Evolutionary conservation across 2,797 vertebrate species (phyloP), one percentile per base, ranked within the genome.

Genomic region (Buceros bicornis): DNA sequence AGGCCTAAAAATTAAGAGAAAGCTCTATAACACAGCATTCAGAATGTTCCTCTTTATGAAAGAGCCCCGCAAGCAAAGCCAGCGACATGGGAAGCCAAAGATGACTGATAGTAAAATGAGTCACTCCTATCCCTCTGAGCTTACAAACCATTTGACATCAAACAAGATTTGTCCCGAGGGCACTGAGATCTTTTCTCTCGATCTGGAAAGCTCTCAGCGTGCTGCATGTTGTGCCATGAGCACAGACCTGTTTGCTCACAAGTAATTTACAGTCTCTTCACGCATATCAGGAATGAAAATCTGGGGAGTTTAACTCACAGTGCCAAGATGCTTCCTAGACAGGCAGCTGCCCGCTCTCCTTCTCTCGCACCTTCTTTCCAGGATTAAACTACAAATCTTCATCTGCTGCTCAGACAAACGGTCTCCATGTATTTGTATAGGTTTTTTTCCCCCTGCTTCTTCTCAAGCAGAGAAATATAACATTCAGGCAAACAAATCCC

Each of bases 371-470:
- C 47, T 43, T 66, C 62, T 56, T 93, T 43, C 64, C 4, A 21
- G 22, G 53, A 53, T 61, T 60, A 48, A 51, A 37, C 25, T 37
- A 22, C 51, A 66, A 29, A 61, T 33, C 8, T 62, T 35, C 40
- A 2, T 5, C 11, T 45, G 10, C 43, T 20, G 48, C 40, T 58
- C 43, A 56, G 51, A 25, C 29, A 62, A 45, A 48, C 5, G 40
- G 6, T 15, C 14, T 51, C 69, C 14, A 1, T 3, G 16, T 17
- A 20, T 43, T 73, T 53, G 6, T 33, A 13, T 13, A 13, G 25
- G 16, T 5, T 9, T 6, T 3, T 19, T 43, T 51, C 6, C 3
- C 33, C 42, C 28, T 8, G 11, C 2, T 31, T 0, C 35, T 69
- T 48, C 25, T 74, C 42, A 48, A 37, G 33, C 57, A 70, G 26